Conservation (phyloP, 2,113 vertebrate species). For the Xyrauchen texanus region DNA sequence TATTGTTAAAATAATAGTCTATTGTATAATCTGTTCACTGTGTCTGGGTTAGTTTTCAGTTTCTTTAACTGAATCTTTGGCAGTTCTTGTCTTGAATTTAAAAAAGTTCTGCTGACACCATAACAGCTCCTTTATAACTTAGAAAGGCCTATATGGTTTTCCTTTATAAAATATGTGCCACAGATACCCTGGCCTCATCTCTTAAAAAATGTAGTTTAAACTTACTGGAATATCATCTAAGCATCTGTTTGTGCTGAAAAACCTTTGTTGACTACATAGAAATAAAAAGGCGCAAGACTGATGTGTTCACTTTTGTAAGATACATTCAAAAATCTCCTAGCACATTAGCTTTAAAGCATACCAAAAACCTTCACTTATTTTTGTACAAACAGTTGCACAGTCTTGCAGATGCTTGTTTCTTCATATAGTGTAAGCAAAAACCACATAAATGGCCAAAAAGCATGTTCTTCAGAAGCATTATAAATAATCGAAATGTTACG, state of each 20-base stretch:
- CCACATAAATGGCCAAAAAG: constrained; percentile 52
- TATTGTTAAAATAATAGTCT: constrained; percentile 43
- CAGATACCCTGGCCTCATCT: constrained; percentile 11
- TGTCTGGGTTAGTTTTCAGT: constrained; percentile 41
- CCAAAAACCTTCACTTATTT: constrained; percentile 11
- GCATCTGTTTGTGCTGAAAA: not conserved
- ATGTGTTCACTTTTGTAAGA: constrained; percentile 6
- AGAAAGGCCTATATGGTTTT: constrained; percentile 9
- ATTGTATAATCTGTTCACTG: constrained; percentile 17
- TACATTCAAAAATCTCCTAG: constrained; percentile 10
- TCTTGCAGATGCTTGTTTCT: not conserved
- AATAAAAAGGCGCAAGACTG: not conserved
- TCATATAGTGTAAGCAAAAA: constrained; percentile 47
- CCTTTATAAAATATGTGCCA: not conserved
- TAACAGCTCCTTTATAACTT: constrained; percentile 1
- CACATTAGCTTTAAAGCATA: constrained; percentile 4
- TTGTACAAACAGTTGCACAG: constrained; percentile 2
- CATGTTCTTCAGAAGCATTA: constrained; percentile 29
- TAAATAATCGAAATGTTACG: not conserved
- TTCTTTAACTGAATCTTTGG: constrained; percentile 65
- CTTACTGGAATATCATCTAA: not conserved
- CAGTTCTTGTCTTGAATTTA: constrained; percentile 52
- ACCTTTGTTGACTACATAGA: not conserved
- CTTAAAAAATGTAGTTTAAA: not conserved
- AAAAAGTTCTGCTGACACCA: constrained; percentile 57